Conservation (phyloP, 2,888 invertebrate species). For the Drosophila flavopinicola region DNA sequence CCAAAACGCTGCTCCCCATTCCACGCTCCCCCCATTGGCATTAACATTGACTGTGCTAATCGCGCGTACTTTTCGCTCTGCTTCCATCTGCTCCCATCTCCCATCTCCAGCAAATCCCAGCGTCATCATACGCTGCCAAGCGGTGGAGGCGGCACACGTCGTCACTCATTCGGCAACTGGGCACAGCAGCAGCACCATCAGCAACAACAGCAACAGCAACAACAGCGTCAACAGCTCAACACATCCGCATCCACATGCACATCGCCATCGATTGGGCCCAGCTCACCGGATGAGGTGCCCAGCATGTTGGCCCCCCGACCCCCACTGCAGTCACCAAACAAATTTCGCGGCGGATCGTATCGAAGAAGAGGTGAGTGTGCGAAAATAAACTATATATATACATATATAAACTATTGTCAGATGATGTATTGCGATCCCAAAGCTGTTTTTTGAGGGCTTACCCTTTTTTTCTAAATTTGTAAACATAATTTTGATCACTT, state of each 20-base stretch:
- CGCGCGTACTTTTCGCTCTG: conserved; percentile 48
- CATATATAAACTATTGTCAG: not conserved
- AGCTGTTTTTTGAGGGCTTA: not conserved
- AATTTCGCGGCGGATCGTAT: conserved; percentile 79
- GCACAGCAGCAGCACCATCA: conserved; percentile 64
- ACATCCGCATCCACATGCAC: conserved; percentile 62
- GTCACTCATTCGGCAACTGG: conserved; percentile 84
- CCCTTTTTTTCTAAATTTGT: not conserved
- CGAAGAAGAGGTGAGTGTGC: conserved; percentile 81
- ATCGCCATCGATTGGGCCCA: conserved; percentile 68
- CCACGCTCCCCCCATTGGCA: conserved; percentile 7
- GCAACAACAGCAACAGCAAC: conserved; percentile 55
- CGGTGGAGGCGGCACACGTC: conserved; percentile 79
- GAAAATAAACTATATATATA: not conserved
- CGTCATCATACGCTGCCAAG: conserved; percentile 82
- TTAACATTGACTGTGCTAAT: conserved; percentile 72
- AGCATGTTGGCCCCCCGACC: conserved; percentile 84
- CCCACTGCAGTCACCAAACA: conserved; percentile 81
- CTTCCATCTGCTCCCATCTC: conserved; percentile 20
- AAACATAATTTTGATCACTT: not conserved
- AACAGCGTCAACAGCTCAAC: conserved; percentile 55
- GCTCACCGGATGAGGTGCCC: conserved; percentile 84
- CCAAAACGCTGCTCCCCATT: conserved; percentile 36
- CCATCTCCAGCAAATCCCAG: conserved; percentile 65
- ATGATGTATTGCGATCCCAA: not conserved